Evolutionary conservation across 2,888 invertebrate genomes (phyloP).

Genomic region (Biston betularia): DNA sequence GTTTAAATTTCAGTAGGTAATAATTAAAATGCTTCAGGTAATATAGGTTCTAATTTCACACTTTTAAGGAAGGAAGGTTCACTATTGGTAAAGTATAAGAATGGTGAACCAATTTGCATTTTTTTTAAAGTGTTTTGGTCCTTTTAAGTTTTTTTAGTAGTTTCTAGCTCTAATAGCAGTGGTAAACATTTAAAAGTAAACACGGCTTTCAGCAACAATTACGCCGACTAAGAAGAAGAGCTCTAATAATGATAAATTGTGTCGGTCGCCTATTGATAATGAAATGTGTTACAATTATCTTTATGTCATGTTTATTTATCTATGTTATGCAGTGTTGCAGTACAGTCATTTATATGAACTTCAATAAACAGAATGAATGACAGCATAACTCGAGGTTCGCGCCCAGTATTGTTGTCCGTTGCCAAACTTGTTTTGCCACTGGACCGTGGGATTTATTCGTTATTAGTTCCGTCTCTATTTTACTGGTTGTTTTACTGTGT

Average conservation of each 20-base stretch:
- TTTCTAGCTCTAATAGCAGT: not conserved
- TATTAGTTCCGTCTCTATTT: constrained; percentile 65
- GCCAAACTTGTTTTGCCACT: constrained; percentile 66
- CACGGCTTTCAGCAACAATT: no score
- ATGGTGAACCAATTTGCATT: no score
- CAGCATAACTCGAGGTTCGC: constrained; percentile 40
- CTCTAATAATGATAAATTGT: no score
- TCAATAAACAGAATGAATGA: constrained; percentile 42
- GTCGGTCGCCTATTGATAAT: no score
- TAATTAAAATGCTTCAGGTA: not conserved
- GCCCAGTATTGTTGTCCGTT: constrained; percentile 52
- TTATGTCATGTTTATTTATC: not conserved
- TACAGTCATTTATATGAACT: constrained; percentile 17
- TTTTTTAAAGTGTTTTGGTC: not conserved
- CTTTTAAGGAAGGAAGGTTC: not conserved
- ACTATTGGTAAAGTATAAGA: no score
- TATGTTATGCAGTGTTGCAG: not conserved
- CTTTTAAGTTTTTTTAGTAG: not conserved
- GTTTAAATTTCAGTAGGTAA: not conserved
- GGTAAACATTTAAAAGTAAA: no score
- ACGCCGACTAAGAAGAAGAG: no score
- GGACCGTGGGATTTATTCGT: constrained; percentile 69
- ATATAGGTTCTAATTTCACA: not conserved
- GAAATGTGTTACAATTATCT: no score
- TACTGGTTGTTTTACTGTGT: constrained; percentile 41